Evolutionary conservation across 2,888 invertebrate genomes (phyloP), one percentile per base, ranked within the genome.

Genomic region (Megalurothrips usitatus): DNA sequence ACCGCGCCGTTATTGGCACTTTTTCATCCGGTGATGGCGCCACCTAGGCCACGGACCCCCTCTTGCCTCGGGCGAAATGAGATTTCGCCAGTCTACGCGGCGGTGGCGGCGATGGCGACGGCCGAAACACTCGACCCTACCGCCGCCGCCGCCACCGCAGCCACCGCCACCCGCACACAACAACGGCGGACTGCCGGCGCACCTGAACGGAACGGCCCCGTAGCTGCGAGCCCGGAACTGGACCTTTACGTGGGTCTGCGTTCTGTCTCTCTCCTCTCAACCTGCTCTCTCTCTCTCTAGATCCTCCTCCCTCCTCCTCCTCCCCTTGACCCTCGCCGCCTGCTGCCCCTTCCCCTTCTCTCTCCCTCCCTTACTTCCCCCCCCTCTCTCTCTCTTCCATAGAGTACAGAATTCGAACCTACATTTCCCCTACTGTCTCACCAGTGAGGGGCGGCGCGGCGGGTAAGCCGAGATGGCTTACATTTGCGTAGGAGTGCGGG

Each of bases 1-100:
- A 58, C 68, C 68, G 26, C 68, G 10, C 68, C 58, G 23, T 75
- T 75, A 75, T 75, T 75, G 68, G 68, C 68, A 75, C 68, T 75
- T 75, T 75, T 75, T 75, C 68, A 75, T 75, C 34, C 34, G 34
- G 34, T 43, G 34, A 43, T 43, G 34, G 34, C 34, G 34, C 34
- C 34, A 43, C 34, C 34, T 43, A 43, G 34, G 34, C 34, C 34
- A 43, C 34, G 34, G 34, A 43, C 34, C 34, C 34, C 34, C 34
- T 43, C 34, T 43, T 43, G 34, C 34, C 34, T 43, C 34, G 34
- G 34, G 34, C 34, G 3, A 43, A 43, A 43, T 43, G 34, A 43
- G 34, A 43, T 43, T 43, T 43, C 34, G 34, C 34, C 34, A 43
- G 34, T 43, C 3, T 4, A 43, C 34, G 34, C 34, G 34, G 34